Conservation (phyloP, 2,797 vertebrate species). For the Scolopax rusticola region DNA sequence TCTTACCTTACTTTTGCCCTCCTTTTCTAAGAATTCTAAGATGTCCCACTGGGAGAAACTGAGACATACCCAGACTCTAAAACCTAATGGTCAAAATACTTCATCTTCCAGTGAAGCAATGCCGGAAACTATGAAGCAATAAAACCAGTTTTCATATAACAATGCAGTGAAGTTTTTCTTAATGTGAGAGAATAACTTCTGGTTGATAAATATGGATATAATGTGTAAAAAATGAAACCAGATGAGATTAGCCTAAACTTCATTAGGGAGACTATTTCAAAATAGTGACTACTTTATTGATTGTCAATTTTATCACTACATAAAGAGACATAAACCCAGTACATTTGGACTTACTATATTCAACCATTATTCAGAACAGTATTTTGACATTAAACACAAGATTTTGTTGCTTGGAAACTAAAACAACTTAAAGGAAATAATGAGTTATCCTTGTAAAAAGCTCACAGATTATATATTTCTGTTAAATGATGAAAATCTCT, state of each 20-base stretch:
- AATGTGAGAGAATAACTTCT: slow-evolving; percentile 22
- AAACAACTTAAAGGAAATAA: not conserved
- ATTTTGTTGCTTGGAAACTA: not conserved
- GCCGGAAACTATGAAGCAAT: not conserved
- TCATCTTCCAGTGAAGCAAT: slow-evolving; percentile 45
- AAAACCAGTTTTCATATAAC: slow-evolving; percentile 25
- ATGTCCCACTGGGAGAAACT: not conserved
- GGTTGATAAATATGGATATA: slow-evolving; percentile 53
- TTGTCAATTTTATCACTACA: slow-evolving; percentile 2
- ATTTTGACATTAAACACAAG: not conserved
- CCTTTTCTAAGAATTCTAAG: not conserved
- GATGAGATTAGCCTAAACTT: slow-evolving; percentile 21
- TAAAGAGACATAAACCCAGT: not conserved
- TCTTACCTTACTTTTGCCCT: not conserved
- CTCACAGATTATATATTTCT: not conserved
- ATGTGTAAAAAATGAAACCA: slow-evolving; percentile 46
- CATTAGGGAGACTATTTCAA: slow-evolving; percentile 2
- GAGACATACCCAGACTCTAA: slow-evolving; percentile 44
- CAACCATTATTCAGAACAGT: not conserved
- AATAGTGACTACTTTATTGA: slow-evolving; percentile 12
- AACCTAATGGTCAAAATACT: slow-evolving; percentile 49
- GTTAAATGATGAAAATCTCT: not conserved
- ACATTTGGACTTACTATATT: not conserved
- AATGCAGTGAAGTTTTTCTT: slow-evolving; percentile 29
- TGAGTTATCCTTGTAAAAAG: not conserved